These are phyloP conservation scores for Oreohelix idahoensis DNA, from an alignment of 1,140 invertebrate genomes.

Conservation along the genomic window DNA sequence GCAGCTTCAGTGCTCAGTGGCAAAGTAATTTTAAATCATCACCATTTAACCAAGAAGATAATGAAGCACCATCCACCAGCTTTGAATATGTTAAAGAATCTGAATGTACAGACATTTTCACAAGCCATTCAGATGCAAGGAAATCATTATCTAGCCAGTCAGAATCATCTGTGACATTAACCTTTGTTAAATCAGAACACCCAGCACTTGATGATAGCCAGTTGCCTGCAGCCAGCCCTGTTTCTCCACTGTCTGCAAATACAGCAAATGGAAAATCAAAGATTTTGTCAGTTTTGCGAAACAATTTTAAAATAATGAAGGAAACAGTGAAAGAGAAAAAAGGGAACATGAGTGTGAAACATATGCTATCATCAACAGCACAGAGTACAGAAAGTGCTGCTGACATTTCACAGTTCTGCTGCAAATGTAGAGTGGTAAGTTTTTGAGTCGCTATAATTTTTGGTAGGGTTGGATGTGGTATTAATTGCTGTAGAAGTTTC, in stretches of 20 bases:
- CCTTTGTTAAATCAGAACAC: not conserved
- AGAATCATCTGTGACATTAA: too few species aligned
- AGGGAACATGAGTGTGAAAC: not conserved
- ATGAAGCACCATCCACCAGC: not conserved
- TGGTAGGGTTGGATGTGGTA: too few species aligned
- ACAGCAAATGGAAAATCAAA: conserved; percentile 6
- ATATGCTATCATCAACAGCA: not conserved
- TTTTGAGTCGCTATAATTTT: too few species aligned
- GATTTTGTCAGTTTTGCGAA: conserved; percentile 3
- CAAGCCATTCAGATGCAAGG: not conserved
- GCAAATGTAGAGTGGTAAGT: conserved; percentile 20
- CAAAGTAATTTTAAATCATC: not conserved
- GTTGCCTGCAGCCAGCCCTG: too few species aligned
- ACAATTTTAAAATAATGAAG: conserved; percentile 29
- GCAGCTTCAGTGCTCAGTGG: not conserved
- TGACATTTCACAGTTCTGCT: not conserved
- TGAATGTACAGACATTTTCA: not conserved
- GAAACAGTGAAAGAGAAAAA: conserved; percentile 14
- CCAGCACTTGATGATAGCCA: not conserved
- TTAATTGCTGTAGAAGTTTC: too few species aligned
- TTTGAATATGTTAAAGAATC: not conserved
- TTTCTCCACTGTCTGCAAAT: not conserved
- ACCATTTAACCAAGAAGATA: not conserved
- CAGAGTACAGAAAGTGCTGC: not conserved
- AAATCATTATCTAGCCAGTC: too few species aligned